Base-by-base conservation (phyloP, 2,113 vertebrate species). In the Antigone vipio region DNA sequence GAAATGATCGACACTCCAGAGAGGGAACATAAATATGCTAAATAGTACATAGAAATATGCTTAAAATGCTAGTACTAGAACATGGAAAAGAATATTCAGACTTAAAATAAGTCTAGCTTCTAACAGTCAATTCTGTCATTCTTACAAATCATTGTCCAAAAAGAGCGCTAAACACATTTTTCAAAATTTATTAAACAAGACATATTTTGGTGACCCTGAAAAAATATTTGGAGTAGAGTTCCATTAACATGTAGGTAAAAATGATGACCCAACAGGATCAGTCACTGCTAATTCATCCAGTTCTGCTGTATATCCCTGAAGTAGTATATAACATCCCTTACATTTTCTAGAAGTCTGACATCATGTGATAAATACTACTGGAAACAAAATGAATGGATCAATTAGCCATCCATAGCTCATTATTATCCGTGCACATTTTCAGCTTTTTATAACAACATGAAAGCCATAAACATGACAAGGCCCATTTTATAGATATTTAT, bases 391-490 rank as follows among this genome's bases (percentile, higher is more conserved):
- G 1, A 94, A 80, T 59, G 63, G 72, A 58, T 85, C 91, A 93
- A 95, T 96, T 92, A 97, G 68, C 40, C 53, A 88, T 32, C 58
- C 73, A 53, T 50, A 71, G 29, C 59, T 80, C 73, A 40, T 58
- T 86, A 89, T 80, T 81, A 49, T 92, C 85, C 89, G 8, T 80
- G 20, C 83, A 55, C 52, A 77, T 94, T 94, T 93, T 69, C 50
- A 87, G 75, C 42, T 91, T 95, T 88, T 91, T 86, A 50, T 30
- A 80, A 21, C 32, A 72, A 67, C 38, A 62, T 59, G 55, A 96
- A 88, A 94, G 67, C 69, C 62, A 81, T 95, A 87, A 95, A 96
- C 83, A 82, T 80, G 82, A 89, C 86, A 89, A 89, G 77, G 74
- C 22, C 29, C 44, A 55, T 90, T 96, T 94, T 77, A 60, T 45